Evolutionary conservation across 2,113 vertebrate species (phyloP).

Genomic region (Scartelaos histophorus): DNA sequence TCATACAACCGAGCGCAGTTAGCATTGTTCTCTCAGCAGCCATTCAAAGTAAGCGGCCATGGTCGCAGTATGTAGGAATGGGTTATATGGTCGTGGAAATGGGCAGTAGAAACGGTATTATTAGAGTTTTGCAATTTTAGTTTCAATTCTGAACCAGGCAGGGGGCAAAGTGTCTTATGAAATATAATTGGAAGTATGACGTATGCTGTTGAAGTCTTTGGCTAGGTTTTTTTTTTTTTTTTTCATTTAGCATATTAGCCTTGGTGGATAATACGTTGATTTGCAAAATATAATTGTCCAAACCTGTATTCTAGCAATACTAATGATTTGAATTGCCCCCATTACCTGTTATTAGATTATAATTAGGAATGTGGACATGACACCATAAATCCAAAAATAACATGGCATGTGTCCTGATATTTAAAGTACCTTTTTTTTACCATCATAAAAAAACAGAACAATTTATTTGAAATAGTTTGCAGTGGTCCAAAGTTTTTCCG

Average conservation of each 20-base stretch:
- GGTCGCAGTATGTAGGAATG: slow-evolving; percentile 3
- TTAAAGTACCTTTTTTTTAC: no score
- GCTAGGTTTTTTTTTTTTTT: no score
- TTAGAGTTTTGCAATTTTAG: background rate
- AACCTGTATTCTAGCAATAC: background rate
- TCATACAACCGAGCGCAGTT: slow-evolving; percentile 40
- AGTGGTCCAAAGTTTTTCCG: no score
- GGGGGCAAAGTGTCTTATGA: background rate
- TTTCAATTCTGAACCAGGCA: background rate
- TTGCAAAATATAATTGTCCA: background rate
- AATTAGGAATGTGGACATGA: no score
- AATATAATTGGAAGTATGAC: background rate
- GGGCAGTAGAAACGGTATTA: background rate
- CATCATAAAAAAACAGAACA: no score
- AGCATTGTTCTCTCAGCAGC: slow-evolving; percentile 50
- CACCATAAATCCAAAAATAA: no score
- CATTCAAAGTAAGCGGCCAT: slow-evolving; percentile 33
- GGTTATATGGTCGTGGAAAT: background rate
- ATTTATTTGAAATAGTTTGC: no score
- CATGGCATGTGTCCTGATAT: no score
- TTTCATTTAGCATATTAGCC: no score
- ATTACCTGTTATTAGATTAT: background rate
- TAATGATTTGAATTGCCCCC: background rate
- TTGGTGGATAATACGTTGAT: background rate
- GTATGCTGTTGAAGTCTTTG: background rate